Percentiles rank a stretch among this genome's conserved stretches.
Evolutionary conservation across 2,888 invertebrate genomes (phyloP).

Genomic region (Diadegma fenestrale): DNA sequence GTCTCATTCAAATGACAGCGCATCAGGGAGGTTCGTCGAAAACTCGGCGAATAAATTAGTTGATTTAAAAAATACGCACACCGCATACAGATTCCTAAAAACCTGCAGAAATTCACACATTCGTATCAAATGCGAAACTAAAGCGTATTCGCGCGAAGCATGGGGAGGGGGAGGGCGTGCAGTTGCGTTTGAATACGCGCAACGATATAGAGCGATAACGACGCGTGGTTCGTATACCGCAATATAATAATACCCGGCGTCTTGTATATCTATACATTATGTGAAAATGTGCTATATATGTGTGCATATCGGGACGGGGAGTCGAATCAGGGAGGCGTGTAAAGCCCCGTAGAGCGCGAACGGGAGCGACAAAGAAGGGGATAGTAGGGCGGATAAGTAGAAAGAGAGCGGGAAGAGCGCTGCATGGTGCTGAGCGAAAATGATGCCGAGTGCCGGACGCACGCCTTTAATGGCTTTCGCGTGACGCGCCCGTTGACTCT

Average conservation of each 20-base stretch:
- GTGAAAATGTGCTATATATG: not conserved
- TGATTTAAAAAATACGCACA: not conserved
- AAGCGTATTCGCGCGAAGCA: conserved; percentile 49
- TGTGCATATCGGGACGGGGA: conserved; percentile 33
- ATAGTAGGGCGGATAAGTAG: conserved; percentile 49
- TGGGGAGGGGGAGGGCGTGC: conserved; percentile 11
- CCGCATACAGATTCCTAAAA: not conserved
- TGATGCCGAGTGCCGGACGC: conserved; percentile 71
- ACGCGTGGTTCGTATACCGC: conserved; percentile 45
- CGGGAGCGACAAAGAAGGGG: conserved; percentile 19
- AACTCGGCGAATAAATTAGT: too few relatives aligned
- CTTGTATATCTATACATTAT: not conserved
- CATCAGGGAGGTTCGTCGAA: not conserved
- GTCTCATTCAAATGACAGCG: not conserved
- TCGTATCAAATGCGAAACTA: not conserved
- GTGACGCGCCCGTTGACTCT: conserved; percentile 73
- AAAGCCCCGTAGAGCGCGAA: conserved; percentile 23
- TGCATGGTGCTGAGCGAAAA: conserved; percentile 39
- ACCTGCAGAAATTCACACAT: not conserved
- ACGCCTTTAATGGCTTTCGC: conserved; percentile 76
- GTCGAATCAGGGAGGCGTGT: conserved; percentile 35
- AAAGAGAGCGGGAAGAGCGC: conserved; percentile 46
- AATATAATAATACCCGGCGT: conserved; percentile 45
- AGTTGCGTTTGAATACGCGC: conserved; percentile 29
- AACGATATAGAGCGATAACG: conserved; percentile 62